Evolutionary conservation across 2,797 vertebrate species (phyloP), one percentile per base, ranked within the genome.

Genomic region (Acestrorhynchus altus): DNA sequence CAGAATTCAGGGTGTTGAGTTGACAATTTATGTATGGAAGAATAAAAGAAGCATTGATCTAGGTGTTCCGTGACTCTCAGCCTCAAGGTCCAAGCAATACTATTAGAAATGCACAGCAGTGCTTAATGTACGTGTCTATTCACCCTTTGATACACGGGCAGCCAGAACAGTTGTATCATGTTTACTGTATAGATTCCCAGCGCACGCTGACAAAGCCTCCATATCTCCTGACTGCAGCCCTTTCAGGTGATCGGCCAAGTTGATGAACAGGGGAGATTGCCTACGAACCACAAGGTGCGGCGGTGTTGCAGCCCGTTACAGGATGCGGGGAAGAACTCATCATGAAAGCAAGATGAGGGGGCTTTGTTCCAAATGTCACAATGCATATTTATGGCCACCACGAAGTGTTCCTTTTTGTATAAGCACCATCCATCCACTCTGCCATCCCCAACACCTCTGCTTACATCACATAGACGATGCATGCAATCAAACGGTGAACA

Each of bases 301-400:
- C 90, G 91, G 90, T 91, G 90, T 90, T 89, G 88, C 92, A 91
- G 92, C 92, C 92, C 90, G 92, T 92, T 93, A 90, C 88, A 90
- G 90, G 90, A 92, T 89, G 87, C 87, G 81, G 49, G 90, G 88
- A 86, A 89, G 90, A 92, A 90, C 92, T 93, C 92, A 93, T 94
- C 90, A 92, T 91, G 88, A 93, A 92, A 91, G 92, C 90, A 90
- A 91, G 90, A 92, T 85, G 92, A 88, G 90, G 85, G 86, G 47
- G 92, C 92, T 95, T 94, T 94, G 92, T 94, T 94, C 92, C 92
- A 95, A 95, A 95, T 95, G 93, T 94, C 94, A 93, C 91, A 82
- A 93, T 95, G 93, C 94, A 95, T 94, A 95, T 95, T 95, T 95
- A 95, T 95, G 91, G 92, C 86, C 77, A 76, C 87, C 85, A 83